Evolutionary conservation across 2,888 invertebrate genomes (phyloP), one percentile per base, ranked within the genome.

Genomic region (Helicoverpa assulta): DNA sequence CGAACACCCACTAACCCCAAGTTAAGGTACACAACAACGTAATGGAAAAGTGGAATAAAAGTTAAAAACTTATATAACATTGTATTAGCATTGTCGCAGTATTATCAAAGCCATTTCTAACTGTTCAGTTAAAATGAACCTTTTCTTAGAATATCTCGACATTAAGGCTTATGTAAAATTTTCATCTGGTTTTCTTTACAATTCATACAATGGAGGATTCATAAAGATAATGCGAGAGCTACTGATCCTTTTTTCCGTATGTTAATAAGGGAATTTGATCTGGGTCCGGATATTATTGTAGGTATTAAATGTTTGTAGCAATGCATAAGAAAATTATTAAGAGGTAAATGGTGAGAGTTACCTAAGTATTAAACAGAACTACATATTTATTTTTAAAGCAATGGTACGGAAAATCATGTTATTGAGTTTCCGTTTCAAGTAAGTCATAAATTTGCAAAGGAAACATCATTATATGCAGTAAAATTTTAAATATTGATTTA

Each of bases 161-260:
- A 47, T 64, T 65, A 67, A 59, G 56, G 26, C 68, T 66, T 73
- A 66, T 58, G 66, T 26, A 70, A 67, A 66, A 70, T 68, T 79
- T 78, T 68, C 63, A 70, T 67, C 29, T 64, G 54, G 57, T 62
- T 73, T 78, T 65, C 74, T 70, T 59, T 65, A 75, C 73, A 73
- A 58, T 71, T 62, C 50, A 64, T 67, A 81, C 73, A 81, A 81
- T 78, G 52, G 78, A 52, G 78, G 60, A 67, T 63, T 66, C 40
- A 81, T 78, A 81, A 78, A 78, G 78, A 72, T 78, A 78, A 81
- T 78, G 47, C 19, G 19, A 77, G 58, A 1, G 57, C 58, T 37
- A 16, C 78, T 62, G 72, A 71, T 59, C 54, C 58, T 71, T 78
- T 73, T 58, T 55, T 62, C 40, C 62, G 57, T 73, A 71, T 71